Percentiles rank a stretch among this genome's conserved stretches.
Conservation (phyloP, 92 coral and sea anemone genomes). For the Galaxea fascicularis region DNA sequence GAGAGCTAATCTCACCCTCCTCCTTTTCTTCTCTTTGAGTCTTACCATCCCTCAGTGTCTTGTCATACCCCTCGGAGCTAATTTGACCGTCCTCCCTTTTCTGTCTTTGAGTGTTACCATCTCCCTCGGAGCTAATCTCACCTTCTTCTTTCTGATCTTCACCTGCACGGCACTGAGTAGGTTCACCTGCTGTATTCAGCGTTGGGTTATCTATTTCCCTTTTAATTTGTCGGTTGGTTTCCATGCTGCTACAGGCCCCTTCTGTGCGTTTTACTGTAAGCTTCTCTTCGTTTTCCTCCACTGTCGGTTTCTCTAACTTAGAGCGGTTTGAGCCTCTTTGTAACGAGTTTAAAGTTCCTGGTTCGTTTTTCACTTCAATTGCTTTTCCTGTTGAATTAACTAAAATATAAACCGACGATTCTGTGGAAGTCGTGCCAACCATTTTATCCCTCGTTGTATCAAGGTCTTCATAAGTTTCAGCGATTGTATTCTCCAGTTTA, state of each 20-base stretch:
- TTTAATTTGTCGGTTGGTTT: background rate
- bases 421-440: background rate
- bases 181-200: background rate
- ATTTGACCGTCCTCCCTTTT: slow-evolving; percentile 77
- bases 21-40: slow-evolving; percentile 59
- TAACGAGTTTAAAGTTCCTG: background rate
- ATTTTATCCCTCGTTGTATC: background rate
- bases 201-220: background rate
- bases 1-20: slow-evolving; percentile 85
- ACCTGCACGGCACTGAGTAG: background rate
- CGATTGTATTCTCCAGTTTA: background rate
- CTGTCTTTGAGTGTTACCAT: slow-evolving; percentile 1
- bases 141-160: slow-evolving; percentile 55
- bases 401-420: background rate
- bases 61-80: slow-evolving; percentile 72
- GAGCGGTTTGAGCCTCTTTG: background rate
- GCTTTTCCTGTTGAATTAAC: background rate
- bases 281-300: background rate
- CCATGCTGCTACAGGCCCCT: background rate
- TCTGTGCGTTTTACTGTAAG: background rate
- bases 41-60: background rate
- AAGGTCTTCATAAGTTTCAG: background rate
- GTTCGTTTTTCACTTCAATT: background rate
- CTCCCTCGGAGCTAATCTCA: slow-evolving; percentile 77
- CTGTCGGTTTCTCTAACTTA: background rate